A percentile compares a stretch with the other conserved stretches of the same genome.
These are phyloP conservation scores for Tanypteryx hageni DNA, from an alignment of 2,888 invertebrate genomes.

Conservation along the genomic window DNA sequence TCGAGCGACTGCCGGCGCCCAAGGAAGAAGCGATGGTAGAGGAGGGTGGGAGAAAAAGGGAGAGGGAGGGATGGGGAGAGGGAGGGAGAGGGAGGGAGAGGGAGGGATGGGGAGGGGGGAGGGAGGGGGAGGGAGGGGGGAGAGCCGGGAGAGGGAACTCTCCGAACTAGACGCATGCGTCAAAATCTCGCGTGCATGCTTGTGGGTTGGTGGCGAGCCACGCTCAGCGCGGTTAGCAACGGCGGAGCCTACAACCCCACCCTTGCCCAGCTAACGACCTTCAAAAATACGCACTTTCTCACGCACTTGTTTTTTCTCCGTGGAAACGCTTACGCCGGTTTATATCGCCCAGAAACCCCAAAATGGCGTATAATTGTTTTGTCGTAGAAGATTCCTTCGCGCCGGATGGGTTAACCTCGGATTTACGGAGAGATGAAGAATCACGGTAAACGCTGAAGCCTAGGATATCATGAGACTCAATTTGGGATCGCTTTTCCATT, in stretches of 20 bases:
- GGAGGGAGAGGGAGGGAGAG: neutral
- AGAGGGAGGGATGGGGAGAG: neutral
- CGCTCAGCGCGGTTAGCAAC: slow-evolving; percentile 40
- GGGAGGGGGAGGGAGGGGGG: no score
- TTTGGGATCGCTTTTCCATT: no score
- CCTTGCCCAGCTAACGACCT: slow-evolving; percentile 22
- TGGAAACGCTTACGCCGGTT: slow-evolving; percentile 29
- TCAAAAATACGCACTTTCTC: slow-evolving; percentile 42
- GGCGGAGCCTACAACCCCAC: neutral
- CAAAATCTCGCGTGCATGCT: neutral
- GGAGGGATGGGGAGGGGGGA: no score
- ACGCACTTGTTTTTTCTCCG: slow-evolving; percentile 46
- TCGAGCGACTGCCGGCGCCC: neutral
- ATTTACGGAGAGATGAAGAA: neutral
- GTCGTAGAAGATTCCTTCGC: no score
- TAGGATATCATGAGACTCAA: neutral
- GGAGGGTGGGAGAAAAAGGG: neutral
- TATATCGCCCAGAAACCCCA: neutral
- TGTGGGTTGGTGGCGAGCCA: neutral
- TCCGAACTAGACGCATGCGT: slow-evolving; percentile 25
- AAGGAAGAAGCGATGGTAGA: neutral
- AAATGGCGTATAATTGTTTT: neutral
- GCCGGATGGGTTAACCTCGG: no score
- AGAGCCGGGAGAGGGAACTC: neutral
- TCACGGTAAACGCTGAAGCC: neutral